Evolutionary conservation across 2,113 vertebrate species (phyloP).

Genomic region (Picathartes gymnocephalus): DNA sequence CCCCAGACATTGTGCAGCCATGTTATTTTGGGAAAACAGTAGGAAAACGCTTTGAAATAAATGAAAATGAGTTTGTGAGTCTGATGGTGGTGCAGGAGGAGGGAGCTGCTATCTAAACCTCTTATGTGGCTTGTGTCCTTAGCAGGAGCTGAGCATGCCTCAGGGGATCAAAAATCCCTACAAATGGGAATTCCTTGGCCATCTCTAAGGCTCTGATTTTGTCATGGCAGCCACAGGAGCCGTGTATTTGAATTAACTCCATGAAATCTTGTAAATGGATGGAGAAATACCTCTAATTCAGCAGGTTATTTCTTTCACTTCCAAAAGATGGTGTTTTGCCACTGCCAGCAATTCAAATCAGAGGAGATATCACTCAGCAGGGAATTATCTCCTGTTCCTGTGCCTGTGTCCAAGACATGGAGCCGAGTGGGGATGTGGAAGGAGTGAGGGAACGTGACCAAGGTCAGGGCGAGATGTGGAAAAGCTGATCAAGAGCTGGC

Average conservation of each 20-base stretch:
- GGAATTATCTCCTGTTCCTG: neutral
- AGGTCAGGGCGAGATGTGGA: neutral
- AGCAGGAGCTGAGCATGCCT: neutral
- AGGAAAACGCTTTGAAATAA: neutral
- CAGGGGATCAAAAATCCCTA: constrained; percentile 18
- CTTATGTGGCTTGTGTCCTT: neutral
- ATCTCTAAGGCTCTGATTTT: neutral
- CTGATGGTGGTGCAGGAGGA: neutral
- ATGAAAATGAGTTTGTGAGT: neutral
- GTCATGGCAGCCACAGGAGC: neutral
- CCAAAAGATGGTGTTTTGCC: neutral
- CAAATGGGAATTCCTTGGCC: constrained; percentile 36
- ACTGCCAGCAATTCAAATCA: neutral
- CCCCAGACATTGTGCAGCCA: neutral
- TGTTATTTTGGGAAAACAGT: neutral
- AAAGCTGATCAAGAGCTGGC: neutral
- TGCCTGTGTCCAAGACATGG: neutral
- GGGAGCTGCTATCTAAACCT: neutral
- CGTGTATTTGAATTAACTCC: constrained; percentile 9
- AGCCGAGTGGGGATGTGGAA: neutral
- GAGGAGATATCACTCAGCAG: neutral
- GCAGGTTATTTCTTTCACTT: neutral
- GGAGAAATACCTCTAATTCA: constrained; percentile 24
- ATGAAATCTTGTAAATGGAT: constrained; percentile 42
- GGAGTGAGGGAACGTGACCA: neutral